Conservation (phyloP, 2,113 vertebrate genomes). For the Bolborhynchus lineola region DNA sequence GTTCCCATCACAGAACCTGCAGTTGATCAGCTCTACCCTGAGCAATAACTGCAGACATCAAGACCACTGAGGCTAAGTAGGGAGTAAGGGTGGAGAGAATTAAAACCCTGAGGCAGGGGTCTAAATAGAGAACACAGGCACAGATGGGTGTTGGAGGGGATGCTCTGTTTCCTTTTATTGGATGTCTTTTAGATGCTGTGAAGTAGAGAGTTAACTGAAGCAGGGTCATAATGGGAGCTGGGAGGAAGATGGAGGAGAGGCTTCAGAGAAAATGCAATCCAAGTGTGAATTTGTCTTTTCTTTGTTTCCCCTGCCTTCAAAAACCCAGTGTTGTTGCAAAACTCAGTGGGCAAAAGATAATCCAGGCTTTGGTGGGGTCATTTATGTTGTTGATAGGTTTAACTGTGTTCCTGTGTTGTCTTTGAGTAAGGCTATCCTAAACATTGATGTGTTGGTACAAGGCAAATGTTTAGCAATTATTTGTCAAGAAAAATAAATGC, state of each 20-base stretch:
- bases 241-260: background rate
- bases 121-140: background rate
- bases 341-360: background rate
- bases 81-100: background rate
- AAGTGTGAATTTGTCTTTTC: background rate
- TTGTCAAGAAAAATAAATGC: conserved; percentile 15
- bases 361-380: background rate
- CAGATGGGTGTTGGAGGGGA: background rate
- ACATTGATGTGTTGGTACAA: background rate
- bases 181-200: background rate
- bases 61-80: background rate
- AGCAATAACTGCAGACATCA: conserved; percentile 20
- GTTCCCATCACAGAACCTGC: conserved; percentile 29
- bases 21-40: conserved; percentile 41
- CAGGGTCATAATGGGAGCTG: background rate
- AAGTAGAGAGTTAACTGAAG: background rate
- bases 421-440: background rate
- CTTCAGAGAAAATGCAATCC: background rate
- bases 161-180: background rate
- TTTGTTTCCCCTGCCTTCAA: fast-evolving
- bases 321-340: background rate
- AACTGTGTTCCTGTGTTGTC: background rate
- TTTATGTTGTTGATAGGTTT: background rate
- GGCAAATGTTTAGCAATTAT: background rate
- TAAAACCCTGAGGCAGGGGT: background rate